Evolutionary conservation across 2,113 vertebrate species (phyloP).

Genomic region (Coptodon rendalli): DNA sequence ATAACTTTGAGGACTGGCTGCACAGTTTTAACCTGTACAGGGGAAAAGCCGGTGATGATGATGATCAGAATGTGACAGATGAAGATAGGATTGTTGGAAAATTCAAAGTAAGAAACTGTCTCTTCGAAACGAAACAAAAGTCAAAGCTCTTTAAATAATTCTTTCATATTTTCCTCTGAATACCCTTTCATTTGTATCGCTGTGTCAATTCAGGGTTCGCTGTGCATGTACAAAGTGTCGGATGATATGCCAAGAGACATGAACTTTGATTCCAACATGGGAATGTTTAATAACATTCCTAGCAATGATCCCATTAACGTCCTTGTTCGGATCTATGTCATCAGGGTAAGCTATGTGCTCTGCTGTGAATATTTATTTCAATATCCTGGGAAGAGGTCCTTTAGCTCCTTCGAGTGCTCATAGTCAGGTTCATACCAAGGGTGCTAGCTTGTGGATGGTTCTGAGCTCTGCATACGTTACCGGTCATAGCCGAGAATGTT

Average conservation of each 20-base stretch:
- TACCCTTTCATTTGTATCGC: not conserved
- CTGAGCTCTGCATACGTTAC: not conserved
- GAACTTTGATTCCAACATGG: slow-evolving; percentile 82
- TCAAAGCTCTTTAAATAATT: not conserved
- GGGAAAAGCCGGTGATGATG: slow-evolving; percentile 89
- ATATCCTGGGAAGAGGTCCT: not conserved
- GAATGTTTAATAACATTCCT: slow-evolving; percentile 97
- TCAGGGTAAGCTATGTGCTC: slow-evolving; percentile 75
- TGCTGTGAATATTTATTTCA: not conserved
- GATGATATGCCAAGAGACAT: slow-evolving; percentile 83
- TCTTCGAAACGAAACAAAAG: not conserved
- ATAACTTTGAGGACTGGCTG: slow-evolving; percentile 94
- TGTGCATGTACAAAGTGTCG: slow-evolving; percentile 94
- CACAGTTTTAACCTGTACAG: slow-evolving; percentile 91
- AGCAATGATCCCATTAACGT: slow-evolving; percentile 91
- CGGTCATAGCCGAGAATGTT: not conserved
- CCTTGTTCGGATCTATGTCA: slow-evolving; percentile 88
- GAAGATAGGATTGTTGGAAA: slow-evolving; percentile 92
- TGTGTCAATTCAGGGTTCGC: slow-evolving; percentile 77
- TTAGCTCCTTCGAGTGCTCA: not conserved
- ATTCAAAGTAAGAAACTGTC: slow-evolving; percentile 80
- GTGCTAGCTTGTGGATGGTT: not conserved
- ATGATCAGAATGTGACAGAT: slow-evolving; percentile 77
- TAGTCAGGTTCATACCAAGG: not conserved
- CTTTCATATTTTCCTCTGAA: not conserved